Evolutionary conservation across 2,888 invertebrate genomes (phyloP).

Genomic region (Mesochorus sp.): DNA sequence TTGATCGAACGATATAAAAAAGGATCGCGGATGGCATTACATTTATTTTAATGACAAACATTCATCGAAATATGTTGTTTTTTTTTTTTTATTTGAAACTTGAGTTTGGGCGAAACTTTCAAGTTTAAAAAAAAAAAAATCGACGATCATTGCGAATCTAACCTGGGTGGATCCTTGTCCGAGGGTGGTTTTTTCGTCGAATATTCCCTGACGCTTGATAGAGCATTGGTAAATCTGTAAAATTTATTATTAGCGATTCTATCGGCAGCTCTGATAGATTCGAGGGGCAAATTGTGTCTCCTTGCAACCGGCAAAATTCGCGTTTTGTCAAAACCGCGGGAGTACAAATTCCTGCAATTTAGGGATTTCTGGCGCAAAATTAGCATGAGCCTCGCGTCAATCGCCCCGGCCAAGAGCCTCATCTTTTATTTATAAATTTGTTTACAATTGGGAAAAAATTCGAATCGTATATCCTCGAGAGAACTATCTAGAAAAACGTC

Average conservation of each 20-base stretch:
- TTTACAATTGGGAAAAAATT: too few species aligned
- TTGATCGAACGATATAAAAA: too few species aligned
- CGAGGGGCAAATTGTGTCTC: constrained; percentile 47
- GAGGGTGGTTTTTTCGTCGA: constrained; percentile 69
- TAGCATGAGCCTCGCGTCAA: constrained; percentile 71
- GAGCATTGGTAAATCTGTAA: constrained; percentile 60
- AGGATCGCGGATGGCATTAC: too few species aligned
- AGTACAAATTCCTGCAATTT: constrained; percentile 65
- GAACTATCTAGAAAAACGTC: too few species aligned
- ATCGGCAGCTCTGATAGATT: constrained; percentile 31
- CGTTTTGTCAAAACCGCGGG: constrained; percentile 44
- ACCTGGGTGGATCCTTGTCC: constrained; percentile 71
- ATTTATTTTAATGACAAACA: background rate
- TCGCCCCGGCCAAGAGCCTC: constrained; percentile 69
- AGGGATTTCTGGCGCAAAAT: constrained; percentile 71
- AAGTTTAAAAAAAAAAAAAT: background rate
- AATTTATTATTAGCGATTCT: constrained; percentile 53
- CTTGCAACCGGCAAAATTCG: constrained; percentile 56
- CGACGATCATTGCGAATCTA: constrained; percentile 9
- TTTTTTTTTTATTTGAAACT: too few species aligned
- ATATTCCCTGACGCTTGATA: constrained; percentile 67
- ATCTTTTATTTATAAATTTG: constrained; percentile 53
- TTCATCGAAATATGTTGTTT: too few species aligned
- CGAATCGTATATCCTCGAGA: too few species aligned
- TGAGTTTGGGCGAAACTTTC: too few species aligned